Evolutionary conservation across 2,113 vertebrate species (phyloP).

Genomic region (Pseudopodoces humilis): DNA sequence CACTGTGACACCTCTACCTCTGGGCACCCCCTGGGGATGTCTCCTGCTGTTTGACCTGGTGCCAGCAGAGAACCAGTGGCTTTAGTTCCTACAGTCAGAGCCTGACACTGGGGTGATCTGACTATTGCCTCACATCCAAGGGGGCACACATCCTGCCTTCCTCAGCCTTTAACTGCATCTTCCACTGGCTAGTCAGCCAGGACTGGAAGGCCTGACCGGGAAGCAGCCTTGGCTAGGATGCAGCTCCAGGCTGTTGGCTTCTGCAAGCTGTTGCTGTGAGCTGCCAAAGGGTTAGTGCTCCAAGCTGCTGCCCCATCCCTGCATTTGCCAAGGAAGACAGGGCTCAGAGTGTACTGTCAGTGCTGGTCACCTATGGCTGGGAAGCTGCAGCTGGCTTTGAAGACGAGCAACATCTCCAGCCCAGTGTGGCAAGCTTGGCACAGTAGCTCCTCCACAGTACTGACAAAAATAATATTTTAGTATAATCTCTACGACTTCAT

Average conservation of each 20-base stretch:
- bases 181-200: background rate
- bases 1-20: background rate
- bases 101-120: background rate
- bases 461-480: background rate
- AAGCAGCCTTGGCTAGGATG: background rate
- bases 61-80: background rate
- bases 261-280: background rate
- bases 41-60: background rate
- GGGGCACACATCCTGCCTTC: background rate
- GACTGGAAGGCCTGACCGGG: background rate
- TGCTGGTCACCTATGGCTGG: background rate
- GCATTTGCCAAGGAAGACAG: background rate
- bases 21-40: no score
- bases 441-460: background rate
- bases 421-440: background rate
- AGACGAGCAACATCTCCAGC: background rate
- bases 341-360: background rate
- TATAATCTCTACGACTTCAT: background rate
- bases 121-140: background rate
- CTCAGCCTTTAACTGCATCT: background rate
- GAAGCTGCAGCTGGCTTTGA: background rate
- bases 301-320: background rate
- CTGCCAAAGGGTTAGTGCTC: background rate
- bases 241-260: background rate
- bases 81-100: background rate